Evolutionary conservation across 2,888 invertebrate genomes (phyloP).

Genomic region (Oxystoma pomonae): DNA sequence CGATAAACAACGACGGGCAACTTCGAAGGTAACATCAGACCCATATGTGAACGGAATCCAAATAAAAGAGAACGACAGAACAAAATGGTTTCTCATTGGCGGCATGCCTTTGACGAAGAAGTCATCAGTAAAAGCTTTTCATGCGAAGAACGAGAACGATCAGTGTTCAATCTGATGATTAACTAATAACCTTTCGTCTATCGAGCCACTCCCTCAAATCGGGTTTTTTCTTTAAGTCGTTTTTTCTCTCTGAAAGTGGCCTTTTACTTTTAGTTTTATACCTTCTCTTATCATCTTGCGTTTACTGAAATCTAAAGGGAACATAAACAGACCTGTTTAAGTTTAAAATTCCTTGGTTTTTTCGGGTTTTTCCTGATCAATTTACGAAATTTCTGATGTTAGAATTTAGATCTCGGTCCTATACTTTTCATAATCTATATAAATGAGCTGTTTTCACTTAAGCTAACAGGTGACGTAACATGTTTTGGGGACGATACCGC

Average conservation of each 20-base stretch:
- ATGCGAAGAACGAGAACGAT: not conserved
- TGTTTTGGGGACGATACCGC: too few relatives aligned
- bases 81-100: conserved; percentile 36
- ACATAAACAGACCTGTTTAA: too few relatives aligned
- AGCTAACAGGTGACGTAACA: too few relatives aligned
- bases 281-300: too few relatives aligned
- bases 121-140: not conserved
- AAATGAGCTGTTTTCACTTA: too few relatives aligned
- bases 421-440: too few relatives aligned
- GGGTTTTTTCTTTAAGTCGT: not conserved
- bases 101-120: conserved; percentile 31
- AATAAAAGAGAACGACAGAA: conserved; percentile 20
- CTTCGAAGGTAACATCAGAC: not conserved
- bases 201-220: not conserved
- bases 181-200: not conserved
- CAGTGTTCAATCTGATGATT: not conserved
- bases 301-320: too few relatives aligned
- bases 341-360: too few relatives aligned
- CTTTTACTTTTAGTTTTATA: not conserved
- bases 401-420: too few relatives aligned
- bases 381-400: too few relatives aligned
- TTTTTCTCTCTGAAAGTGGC: not conserved
- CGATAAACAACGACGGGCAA: not conserved
- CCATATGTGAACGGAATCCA: not conserved
- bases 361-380: too few relatives aligned